Base-by-base conservation (phyloP, 2,797 vertebrate species). In the Melanotaenia pygmaea region DNA sequence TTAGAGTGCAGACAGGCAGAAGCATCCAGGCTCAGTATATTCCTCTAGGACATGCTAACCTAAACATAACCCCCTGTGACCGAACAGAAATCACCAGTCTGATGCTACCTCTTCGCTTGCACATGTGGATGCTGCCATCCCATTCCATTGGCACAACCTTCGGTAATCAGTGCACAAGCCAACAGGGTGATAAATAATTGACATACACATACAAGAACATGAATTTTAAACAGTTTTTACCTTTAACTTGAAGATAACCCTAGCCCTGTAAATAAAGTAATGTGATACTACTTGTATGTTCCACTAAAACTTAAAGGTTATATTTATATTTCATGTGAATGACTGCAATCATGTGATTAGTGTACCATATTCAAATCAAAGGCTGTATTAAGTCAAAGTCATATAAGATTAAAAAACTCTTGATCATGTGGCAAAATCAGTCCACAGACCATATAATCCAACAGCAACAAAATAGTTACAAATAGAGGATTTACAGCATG, bases 281-380 rank as follows among this genome's bases (percentile, higher is more conserved):
- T 38, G 67, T 22, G 22, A 35, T 56, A 71, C 20, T 51, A 28
- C 40, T 28, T 43, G 60, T n/a, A 65, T 35, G 66, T 70, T 50
- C 64, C 65, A 64, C 51, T 32, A 51, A 67, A 64, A 58, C 50
- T 32, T 76, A 70, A 77, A 67, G 28, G 73, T 80, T 74, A 34
- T 65, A 77, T 86, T 86, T 69, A 81, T 79, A 88, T 86, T 85
- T 83, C 83, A 87, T 85, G 75, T 75, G 43, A 11, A 43, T 28
- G 3, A 28, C 28, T 28, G 28, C 28, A 28, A 47, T 50, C 56
- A 26, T 68, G 58, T 64, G 62, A 59, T 72, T 5, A 30, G 18
- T 2, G 43, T 37, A 69, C 51, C 56, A n/a, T 40, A 54, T 61
- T 72, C 51, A 22, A 71, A 60, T 57, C 71, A 57, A 50, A 38